Percentiles rank a stretch among this genome's conserved stretches.
These are phyloP conservation scores for Magallana angulata DNA, from an alignment of 1,140 invertebrate genomes.

Conservation along the genomic window DNA sequence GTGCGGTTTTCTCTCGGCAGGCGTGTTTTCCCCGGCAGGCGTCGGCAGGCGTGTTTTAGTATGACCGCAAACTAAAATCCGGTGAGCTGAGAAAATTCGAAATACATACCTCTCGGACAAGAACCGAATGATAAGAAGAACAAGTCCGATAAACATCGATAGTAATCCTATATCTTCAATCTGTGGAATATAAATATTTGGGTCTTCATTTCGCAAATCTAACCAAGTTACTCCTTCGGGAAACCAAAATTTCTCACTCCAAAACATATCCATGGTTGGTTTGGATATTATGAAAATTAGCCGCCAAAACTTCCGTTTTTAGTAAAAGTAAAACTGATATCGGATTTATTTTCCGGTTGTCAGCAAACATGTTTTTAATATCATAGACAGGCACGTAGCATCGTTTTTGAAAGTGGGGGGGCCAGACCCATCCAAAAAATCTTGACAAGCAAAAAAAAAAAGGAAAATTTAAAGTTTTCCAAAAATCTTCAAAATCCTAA, in stretches of 20 bases:
- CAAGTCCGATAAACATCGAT: neutral
- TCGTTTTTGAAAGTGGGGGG: too few species aligned
- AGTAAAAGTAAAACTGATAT: neutral
- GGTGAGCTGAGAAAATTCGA: neutral
- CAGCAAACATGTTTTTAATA: too few species aligned
- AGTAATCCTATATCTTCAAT: conserved; percentile 5
- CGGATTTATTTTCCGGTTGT: neutral
- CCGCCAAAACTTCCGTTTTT: neutral
- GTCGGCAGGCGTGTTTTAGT: too few species aligned
- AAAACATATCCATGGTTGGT: neutral
- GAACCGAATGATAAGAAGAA: neutral
- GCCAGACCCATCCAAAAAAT: too few species aligned
- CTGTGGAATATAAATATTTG: neutral
- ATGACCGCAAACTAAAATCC: too few species aligned
- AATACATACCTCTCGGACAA: neutral
- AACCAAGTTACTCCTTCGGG: neutral
- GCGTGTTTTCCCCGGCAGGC: too few species aligned
- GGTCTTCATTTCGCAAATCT: neutral
- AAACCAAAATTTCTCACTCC: conserved; percentile 27
- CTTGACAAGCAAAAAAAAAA: too few species aligned
- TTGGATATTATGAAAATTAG: neutral
- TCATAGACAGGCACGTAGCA: too few species aligned
- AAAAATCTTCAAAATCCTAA: too few species aligned
- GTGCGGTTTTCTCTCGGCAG: too few species aligned
- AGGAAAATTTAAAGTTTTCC: too few species aligned